phyloP scores from a whole-genome alignment of 2,888 invertebrate genomes.

The Nymphalis polychloros region DNA sequence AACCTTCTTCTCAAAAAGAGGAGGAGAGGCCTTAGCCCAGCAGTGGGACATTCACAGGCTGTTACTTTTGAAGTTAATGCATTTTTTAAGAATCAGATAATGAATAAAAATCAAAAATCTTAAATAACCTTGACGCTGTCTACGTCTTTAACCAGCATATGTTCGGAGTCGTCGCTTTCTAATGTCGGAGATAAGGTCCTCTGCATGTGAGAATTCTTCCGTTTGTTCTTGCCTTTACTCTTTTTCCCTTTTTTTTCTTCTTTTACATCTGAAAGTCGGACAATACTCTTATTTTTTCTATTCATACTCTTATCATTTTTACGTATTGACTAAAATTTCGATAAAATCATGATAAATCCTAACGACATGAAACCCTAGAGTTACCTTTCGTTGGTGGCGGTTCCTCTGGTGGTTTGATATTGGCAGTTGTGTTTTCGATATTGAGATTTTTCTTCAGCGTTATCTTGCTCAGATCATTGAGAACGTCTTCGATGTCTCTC shows the following conservation, averaged over 20 bases:
- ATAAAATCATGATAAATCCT: no score
- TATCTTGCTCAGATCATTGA: slow-evolving; percentile 73
- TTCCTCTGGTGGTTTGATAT: slow-evolving; percentile 69
- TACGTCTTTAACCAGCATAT: slow-evolving; percentile 66
- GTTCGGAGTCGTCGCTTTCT: slow-evolving; percentile 73
- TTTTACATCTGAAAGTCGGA: slow-evolving; percentile 41
- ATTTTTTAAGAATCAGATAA: no score
- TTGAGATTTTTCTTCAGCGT: slow-evolving; percentile 73
- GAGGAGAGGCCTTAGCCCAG: no score
- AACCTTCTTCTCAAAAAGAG: no score
- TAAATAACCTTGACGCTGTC: slow-evolving; percentile 68
- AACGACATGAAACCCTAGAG: no score
- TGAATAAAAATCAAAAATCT: no score
- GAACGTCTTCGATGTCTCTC: slow-evolving; percentile 72
- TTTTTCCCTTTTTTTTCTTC: slow-evolving; percentile 69
- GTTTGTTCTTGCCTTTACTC: slow-evolving; percentile 63
- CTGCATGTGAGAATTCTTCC: slow-evolving; percentile 47
- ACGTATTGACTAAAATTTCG: no score
- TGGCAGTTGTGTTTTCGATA: slow-evolving; percentile 75
- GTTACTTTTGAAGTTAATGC: no score
- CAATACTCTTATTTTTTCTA: not conserved
- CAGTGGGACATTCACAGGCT: no score
- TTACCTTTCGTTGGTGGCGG: slow-evolving; percentile 62
- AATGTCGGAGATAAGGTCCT: slow-evolving; percentile 51
- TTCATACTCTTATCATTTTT: no score